Evolutionary conservation across 2,888 invertebrate genomes (phyloP), one percentile per base, ranked within the genome.

Genomic region (Cyaniris semiargus): DNA sequence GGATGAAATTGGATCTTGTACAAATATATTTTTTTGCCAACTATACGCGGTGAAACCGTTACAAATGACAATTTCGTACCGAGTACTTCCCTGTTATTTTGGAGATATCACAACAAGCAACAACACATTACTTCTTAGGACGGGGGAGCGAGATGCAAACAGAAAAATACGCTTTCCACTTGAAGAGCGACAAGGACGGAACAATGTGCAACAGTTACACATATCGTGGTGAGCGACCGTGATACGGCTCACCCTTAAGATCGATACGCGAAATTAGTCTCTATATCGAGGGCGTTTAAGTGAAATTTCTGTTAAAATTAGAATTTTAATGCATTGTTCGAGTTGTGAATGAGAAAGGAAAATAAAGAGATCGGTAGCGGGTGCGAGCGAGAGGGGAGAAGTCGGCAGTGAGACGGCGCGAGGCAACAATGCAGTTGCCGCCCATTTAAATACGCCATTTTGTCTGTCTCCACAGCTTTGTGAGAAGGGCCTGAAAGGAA

Each of bases 81-180:
- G 92, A 94, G 93, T 92, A 93, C 93, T 94, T 93, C 94, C 92
- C 94, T 94, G 94, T 94, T 94, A 94, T 94, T 94, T 93, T 89
- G 90, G 89, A 94, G 94, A 94, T 94, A 94, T 94, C 94, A 94
- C 94, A 94, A 94, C 94, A 94, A 93, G 90, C 92, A 93, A 94
- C 91, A 94, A 94, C 93, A 93, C 91, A 92, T 93, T 93, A 93
- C 92, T 93, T 90, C 93, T 92, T 88, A 90, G 89, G 88, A 90
- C 87, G 87, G 84, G 86, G 84, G 89, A 93, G 86, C 84, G 90
- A 84, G 91, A 93, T 82, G 85, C 84, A 85, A 80, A 83, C 86
- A 88, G 85, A 88, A 92, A 92, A 91, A 91, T 89, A 87, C 83
- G 83, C 81, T 86, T 84, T 83, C 85, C 84, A 80, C 71, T 56